Evolutionary conservation across 2,113 vertebrate genomes (phyloP).

Genomic region (Carettochelys insculpta): DNA sequence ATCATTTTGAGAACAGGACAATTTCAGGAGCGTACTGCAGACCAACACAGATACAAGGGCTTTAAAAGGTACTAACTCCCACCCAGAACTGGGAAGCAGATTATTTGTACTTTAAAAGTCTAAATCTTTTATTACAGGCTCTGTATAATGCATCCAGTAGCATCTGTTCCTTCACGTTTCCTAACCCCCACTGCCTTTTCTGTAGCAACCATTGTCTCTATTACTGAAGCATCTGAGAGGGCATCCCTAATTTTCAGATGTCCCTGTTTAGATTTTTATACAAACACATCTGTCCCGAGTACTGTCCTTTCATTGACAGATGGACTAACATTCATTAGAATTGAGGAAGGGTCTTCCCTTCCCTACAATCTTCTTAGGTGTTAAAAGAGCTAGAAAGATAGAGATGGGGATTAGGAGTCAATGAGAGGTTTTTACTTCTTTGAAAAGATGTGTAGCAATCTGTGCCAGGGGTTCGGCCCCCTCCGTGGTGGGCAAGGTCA

Average conservation of each 20-base stretch:
- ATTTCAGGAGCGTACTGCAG: not conserved
- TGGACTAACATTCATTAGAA: not conserved
- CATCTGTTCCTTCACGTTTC: not conserved
- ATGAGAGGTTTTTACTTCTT: not conserved
- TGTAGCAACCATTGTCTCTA: not conserved
- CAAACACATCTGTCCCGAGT: not conserved
- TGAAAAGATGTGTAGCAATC: too few species aligned
- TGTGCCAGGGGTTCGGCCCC: too few species aligned
- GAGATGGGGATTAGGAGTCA: not conserved
- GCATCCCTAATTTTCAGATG: not conserved
- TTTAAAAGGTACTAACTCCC: not conserved
- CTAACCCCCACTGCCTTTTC: not conserved
- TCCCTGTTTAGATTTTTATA: not conserved
- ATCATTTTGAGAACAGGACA: too few species aligned
- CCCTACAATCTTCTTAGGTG: not conserved
- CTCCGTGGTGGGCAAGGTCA: too few species aligned
- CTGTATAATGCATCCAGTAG: not conserved
- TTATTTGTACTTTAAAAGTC: conserved; percentile 9
- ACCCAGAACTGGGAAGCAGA: not conserved
- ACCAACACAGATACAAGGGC: not conserved
- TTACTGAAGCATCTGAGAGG: not conserved
- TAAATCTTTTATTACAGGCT: not conserved
- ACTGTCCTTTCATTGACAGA: not conserved
- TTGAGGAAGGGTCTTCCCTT: not conserved
- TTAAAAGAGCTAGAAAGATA: not conserved